phyloP scores from a whole-genome alignment of 2,888 invertebrate species.

The Galeopsomyia nigrocyanea region DNA sequence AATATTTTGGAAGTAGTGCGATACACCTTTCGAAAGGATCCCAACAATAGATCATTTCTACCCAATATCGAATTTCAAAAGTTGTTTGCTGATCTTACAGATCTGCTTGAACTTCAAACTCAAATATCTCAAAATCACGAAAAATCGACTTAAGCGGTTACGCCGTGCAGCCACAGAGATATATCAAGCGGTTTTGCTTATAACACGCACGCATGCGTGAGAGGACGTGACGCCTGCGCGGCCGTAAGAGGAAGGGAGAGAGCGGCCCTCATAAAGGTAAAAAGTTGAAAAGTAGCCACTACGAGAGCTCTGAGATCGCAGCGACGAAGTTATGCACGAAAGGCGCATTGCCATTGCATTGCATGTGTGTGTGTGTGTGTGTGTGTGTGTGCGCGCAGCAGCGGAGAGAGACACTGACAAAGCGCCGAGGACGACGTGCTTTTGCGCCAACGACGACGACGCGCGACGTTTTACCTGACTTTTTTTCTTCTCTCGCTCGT shows the following conservation, averaged over 20 bases:
- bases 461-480: not conserved
- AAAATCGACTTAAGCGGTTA: no score
- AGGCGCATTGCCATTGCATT: conserved; percentile 37
- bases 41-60: no score
- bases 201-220: conserved; percentile 35
- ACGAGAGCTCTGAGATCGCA: conserved; percentile 27
- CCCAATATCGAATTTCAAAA: no score
- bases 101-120: no score
- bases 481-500: conserved; percentile 20
- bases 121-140: no score
- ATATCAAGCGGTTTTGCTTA: conserved; percentile 52
- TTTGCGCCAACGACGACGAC: conserved; percentile 25
- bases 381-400: not conserved
- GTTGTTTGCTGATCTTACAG: no score
- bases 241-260: conserved; percentile 16
- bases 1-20: no score
- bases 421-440: conserved; percentile 48
- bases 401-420: conserved; percentile 55
- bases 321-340: conserved; percentile 58
- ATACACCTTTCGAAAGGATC: no score
- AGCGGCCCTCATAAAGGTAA: conserved; percentile 48
- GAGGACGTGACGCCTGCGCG: conserved; percentile 43
- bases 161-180: no score
- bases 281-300: conserved; percentile 61
- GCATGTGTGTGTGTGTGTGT: not conserved